Evolutionary conservation across 2,888 invertebrate genomes (phyloP).

Genomic region (Cephus pulcher): DNA sequence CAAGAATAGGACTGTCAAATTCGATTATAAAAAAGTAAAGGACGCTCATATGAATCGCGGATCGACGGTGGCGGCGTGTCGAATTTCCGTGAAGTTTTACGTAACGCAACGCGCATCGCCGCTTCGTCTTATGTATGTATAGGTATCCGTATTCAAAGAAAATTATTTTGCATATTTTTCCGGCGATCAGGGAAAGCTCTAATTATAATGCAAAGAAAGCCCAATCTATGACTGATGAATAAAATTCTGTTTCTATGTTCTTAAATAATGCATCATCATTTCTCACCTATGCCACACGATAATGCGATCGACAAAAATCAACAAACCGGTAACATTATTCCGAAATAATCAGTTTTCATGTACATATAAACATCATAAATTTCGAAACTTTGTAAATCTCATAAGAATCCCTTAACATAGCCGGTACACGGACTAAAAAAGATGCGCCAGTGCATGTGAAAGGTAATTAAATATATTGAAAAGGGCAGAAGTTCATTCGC

Average conservation of each 20-base stretch:
- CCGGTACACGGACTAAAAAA: not conserved
- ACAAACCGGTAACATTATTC: not conserved
- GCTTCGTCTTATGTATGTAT: not conserved
- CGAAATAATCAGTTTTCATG: not conserved
- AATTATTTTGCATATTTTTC: slow-evolving; percentile 12
- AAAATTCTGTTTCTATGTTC: slow-evolving; percentile 44
- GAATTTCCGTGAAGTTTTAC: not conserved
- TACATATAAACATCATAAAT: too few species aligned
- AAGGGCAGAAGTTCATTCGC: not conserved
- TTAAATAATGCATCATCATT: slow-evolving; percentile 18
- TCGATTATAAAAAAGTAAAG: not conserved
- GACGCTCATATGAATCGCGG: not conserved
- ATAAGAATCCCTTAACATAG: not conserved
- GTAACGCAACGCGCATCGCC: not conserved
- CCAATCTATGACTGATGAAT: slow-evolving; percentile 41
- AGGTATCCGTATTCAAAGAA: not conserved
- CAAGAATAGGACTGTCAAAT: not conserved
- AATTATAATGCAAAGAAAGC: slow-evolving; percentile 28
- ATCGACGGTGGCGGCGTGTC: not conserved
- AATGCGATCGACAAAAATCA: not conserved
- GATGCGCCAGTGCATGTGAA: not conserved
- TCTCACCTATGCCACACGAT: not conserved
- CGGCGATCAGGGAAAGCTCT: slow-evolving; percentile 24
- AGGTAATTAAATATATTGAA: not conserved
- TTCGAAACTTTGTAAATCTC: not conserved